These are phyloP conservation scores for Papilio protenor DNA, from an alignment of 2,888 invertebrate species.

Conservation along the genomic window DNA sequence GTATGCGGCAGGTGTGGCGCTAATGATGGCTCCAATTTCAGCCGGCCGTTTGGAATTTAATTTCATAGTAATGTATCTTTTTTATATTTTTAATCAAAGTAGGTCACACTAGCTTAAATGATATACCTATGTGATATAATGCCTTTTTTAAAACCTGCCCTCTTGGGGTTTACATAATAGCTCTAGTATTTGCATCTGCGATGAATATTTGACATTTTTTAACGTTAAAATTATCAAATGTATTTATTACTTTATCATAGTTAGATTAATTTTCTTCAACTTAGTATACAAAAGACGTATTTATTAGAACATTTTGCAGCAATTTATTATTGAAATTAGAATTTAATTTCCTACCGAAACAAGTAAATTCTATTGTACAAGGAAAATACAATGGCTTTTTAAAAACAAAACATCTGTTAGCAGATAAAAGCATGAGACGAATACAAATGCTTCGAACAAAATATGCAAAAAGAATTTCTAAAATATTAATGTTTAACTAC, in stretches of 20 bases:
- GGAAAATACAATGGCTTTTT: background rate
- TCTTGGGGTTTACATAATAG: too few relatives aligned
- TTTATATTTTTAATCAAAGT: background rate
- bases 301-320: too few relatives aligned
- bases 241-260: too few relatives aligned
- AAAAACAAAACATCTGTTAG: conserved; percentile 3
- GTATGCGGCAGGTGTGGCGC: conserved; percentile 32
- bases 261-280: too few relatives aligned
- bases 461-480: conserved; percentile 4
- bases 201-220: too few relatives aligned
- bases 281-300: too few relatives aligned
- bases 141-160: too few relatives aligned
- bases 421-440: conserved; percentile 3
- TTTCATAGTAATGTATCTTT: background rate
- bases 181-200: too few relatives aligned
- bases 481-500: conserved; percentile 1
- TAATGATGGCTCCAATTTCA: conserved; percentile 32
- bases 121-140: too few relatives aligned
- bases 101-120: background rate
- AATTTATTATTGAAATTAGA: background rate
- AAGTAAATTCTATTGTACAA: background rate
- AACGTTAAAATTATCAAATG: too few relatives aligned
- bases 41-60: conserved; percentile 17
- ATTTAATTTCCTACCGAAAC: background rate
- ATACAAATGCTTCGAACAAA: conserved; percentile 4